phyloP scores from a whole-genome alignment of 2,797 vertebrate species.

The Hylomyscus alleni region DNA sequence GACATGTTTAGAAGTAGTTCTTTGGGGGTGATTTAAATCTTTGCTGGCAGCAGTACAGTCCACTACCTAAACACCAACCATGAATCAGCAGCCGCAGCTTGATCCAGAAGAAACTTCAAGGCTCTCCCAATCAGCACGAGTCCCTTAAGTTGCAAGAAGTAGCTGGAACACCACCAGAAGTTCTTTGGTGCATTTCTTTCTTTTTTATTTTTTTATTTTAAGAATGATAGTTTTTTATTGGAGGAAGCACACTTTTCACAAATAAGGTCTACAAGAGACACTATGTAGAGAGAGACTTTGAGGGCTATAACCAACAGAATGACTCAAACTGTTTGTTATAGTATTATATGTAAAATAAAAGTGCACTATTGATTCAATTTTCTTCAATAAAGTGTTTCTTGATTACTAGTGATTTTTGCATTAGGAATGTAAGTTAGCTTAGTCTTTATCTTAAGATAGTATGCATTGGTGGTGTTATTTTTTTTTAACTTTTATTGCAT shows the following conservation, averaged over 20 bases:
- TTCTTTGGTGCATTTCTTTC: too few species aligned
- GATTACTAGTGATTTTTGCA: background rate
- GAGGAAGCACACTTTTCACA: background rate
- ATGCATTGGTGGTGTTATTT: background rate
- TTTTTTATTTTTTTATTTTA: too few species aligned
- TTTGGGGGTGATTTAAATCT: too few species aligned
- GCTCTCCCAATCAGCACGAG: too few species aligned
- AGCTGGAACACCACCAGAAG: too few species aligned
- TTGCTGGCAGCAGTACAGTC: too few species aligned
- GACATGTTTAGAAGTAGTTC: too few species aligned
- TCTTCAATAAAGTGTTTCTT: background rate
- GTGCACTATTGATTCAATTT: background rate
- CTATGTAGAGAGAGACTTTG: background rate
- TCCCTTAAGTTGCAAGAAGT: too few species aligned
- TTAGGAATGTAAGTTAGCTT: background rate
- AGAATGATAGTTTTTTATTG: background rate
- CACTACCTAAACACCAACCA: too few species aligned
- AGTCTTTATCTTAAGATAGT: conserved; percentile 4
- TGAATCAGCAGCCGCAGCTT: too few species aligned
- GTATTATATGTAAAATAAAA: background rate
- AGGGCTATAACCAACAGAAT: background rate
- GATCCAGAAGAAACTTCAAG: too few species aligned
- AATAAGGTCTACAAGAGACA: background rate
- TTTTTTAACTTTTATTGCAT: too few species aligned
- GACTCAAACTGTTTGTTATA: background rate